A percentile compares a stretch with the other conserved stretches of the same genome.
phyloP scores from a whole-genome alignment of 2,888 invertebrate genomes.

The Pollenia angustigena region DNA sequence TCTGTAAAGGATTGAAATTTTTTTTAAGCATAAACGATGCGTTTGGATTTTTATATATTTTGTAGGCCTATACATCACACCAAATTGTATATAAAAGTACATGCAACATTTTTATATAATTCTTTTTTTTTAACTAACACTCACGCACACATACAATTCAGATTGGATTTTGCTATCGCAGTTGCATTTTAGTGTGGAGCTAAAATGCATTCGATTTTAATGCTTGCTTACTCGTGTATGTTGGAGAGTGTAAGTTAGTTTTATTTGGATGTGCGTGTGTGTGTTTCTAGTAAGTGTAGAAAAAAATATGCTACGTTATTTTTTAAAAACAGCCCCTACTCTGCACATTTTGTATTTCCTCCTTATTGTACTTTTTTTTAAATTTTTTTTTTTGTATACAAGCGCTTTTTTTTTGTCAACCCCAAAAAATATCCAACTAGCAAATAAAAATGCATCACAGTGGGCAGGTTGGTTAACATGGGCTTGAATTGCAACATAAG shows the following conservation, averaged over 20 bases:
- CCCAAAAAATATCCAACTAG: conserved; percentile 52
- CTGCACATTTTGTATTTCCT: conserved; percentile 38
- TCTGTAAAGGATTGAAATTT: conserved; percentile 24
- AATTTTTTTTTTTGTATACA: conserved; percentile 49
- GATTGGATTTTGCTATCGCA: conserved; percentile 36
- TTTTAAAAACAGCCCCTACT: conserved; percentile 76
- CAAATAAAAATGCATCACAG: conserved; percentile 66
- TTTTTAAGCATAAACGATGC: conserved; percentile 42
- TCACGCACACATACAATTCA: conserved; percentile 68
- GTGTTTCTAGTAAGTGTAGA: conserved; percentile 14
- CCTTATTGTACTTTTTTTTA: conserved; percentile 33
- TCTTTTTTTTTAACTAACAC: conserved; percentile 74
- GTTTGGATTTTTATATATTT: conserved; percentile 54
- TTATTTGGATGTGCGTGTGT: conserved; percentile 4
- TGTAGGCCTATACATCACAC: conserved; percentile 55
- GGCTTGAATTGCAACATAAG: neutral
- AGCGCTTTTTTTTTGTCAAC: conserved; percentile 66
- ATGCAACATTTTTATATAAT: conserved; percentile 55
- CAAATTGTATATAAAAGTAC: conserved; percentile 19
- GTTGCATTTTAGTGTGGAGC: conserved; percentile 63
- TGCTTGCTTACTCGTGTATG: conserved; percentile 30
- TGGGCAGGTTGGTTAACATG: neutral
- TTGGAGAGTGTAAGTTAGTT: conserved; percentile 14
- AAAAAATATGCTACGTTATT: conserved; percentile 55
- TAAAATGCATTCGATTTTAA: conserved; percentile 60